Evolutionary conservation across 2,113 vertebrate genomes (phyloP).

Genomic region (Silurus meridionalis): DNA sequence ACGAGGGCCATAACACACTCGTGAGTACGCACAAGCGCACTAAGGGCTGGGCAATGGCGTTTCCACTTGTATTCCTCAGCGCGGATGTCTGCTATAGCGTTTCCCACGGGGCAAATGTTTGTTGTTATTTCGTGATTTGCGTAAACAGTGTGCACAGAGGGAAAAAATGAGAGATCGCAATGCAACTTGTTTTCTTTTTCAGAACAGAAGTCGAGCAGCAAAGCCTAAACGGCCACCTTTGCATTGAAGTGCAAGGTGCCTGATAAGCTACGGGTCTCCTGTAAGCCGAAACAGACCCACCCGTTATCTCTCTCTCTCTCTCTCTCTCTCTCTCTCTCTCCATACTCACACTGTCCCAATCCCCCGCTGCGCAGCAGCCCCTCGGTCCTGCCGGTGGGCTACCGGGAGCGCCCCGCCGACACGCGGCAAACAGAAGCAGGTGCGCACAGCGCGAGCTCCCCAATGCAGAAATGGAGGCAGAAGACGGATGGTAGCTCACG

Average conservation of each 20-base stretch:
- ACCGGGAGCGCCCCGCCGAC: slow-evolving; percentile 48
- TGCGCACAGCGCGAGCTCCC: slow-evolving; percentile 49
- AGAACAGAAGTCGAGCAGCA: background rate
- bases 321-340: slow-evolving; percentile 6
- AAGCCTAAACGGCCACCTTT: background rate
- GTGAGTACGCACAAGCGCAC: slow-evolving; percentile 52
- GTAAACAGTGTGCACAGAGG: background rate
- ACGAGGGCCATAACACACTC: background rate
- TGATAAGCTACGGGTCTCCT: background rate
- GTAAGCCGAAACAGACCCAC: slow-evolving; percentile 26
- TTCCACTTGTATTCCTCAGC: slow-evolving; percentile 8
- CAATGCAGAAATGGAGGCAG: slow-evolving; percentile 42
- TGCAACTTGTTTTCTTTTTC: background rate
- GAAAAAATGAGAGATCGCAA: background rate
- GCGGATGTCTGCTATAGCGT: background rate
- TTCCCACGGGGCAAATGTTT: background rate
- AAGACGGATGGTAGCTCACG: slow-evolving; percentile 18
- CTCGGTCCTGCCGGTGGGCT: slow-evolving; percentile 14
- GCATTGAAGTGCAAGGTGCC: background rate
- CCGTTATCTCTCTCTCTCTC: background rate
- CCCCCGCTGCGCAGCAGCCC: slow-evolving; percentile 10
- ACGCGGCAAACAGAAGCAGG: slow-evolving; percentile 51
- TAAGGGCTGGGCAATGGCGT: slow-evolving; percentile 6
- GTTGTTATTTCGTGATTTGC: slow-evolving; percentile 12
- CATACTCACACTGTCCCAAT: background rate